A percentile compares a stretch with the other conserved stretches of the same genome.
Evolutionary conservation across 2,113 vertebrate genomes (phyloP).

Genomic region (Hemiscyllium ocellatum): DNA sequence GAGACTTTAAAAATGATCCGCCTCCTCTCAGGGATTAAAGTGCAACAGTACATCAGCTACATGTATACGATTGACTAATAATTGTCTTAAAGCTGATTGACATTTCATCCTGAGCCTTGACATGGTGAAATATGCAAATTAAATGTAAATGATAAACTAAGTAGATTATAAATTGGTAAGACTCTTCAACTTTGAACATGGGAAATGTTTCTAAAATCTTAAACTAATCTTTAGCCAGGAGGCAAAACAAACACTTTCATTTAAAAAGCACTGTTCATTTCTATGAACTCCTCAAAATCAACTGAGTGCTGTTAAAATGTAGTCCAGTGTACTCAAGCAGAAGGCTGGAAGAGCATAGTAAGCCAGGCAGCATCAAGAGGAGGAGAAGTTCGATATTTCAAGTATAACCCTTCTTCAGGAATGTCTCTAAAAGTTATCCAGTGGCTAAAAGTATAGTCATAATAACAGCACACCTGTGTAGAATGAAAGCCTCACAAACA

Average conservation of each 20-base stretch:
- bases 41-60: background rate
- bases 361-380: no score
- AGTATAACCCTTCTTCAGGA: no score
- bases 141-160: background rate
- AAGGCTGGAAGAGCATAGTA: no score
- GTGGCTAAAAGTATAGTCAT: background rate
- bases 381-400: no score
- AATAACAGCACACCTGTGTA: background rate
- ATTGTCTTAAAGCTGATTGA: background rate
- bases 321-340: no score
- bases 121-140: background rate
- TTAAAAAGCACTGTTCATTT: background rate
- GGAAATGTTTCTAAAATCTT: background rate
- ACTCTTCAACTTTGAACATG: background rate
- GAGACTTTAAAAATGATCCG: background rate
- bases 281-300: background rate
- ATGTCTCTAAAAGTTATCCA: background rate
- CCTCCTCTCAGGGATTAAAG: background rate
- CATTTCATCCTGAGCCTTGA: conserved; percentile 3
- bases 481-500: background rate
- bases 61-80: background rate
- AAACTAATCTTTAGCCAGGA: background rate
- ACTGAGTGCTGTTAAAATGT: background rate
- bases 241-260: background rate
- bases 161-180: background rate